phyloP scores from a whole-genome alignment of 2,113 vertebrate genomes.

The Phalacrocorax aristotelis region DNA sequence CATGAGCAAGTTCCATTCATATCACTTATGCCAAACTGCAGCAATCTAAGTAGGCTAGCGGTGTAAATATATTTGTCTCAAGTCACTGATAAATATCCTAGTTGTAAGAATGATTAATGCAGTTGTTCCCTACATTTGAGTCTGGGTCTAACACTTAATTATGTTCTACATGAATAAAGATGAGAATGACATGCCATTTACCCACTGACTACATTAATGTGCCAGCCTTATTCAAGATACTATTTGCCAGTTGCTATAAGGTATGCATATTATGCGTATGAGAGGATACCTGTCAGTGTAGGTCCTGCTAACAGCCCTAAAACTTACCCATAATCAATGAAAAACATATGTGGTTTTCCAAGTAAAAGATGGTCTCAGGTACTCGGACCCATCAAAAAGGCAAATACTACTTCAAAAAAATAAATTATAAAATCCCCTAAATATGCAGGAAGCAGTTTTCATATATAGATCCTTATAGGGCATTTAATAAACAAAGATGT shows the following conservation, averaged over 20 bases:
- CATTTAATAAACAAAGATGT: not conserved
- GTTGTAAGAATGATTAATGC: not conserved
- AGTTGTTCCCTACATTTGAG: not conserved
- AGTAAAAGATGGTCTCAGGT: not conserved
- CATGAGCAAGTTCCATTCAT: not conserved
- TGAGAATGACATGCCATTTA: not conserved
- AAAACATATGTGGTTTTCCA: not conserved
- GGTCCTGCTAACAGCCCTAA: not conserved
- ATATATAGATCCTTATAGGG: not conserved
- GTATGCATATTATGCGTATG: not conserved
- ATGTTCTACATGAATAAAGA: not conserved
- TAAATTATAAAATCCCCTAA: accelerated
- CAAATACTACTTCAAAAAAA: not conserved
- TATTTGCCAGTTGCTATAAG: not conserved
- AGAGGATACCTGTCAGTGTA: not conserved
- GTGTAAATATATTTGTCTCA: not conserved
- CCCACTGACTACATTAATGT: not conserved
- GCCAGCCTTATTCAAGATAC: not conserved
- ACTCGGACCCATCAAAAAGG: not conserved
- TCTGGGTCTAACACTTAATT: not conserved
- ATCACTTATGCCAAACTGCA: not conserved
- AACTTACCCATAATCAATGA: not conserved
- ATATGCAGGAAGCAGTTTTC: not conserved
- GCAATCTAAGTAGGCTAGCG: not conserved
- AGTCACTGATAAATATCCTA: not conserved